Evolutionary conservation across 2,797 vertebrate genomes (phyloP).

Genomic region (Dendrocincla tyrannina): DNA sequence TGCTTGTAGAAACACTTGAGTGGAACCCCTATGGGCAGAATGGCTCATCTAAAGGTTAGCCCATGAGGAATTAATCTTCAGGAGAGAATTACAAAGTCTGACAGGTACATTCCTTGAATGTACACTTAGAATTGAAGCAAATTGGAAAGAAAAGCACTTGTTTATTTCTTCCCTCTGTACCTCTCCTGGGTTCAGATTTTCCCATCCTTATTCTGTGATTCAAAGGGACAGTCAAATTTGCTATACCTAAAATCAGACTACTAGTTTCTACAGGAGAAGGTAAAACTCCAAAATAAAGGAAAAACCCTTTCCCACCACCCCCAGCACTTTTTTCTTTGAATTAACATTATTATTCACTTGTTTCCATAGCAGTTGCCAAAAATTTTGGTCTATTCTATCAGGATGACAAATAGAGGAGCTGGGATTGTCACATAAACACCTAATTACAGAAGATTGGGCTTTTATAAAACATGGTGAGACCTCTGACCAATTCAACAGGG

Average conservation of each 20-base stretch:
- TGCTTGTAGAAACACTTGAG: not conserved
- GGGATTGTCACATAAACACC: not conserved
- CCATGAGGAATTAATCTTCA: not conserved
- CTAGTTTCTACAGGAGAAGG: not conserved
- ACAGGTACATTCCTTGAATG: not conserved
- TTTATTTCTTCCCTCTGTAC: not conserved
- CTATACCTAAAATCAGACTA: not conserved
- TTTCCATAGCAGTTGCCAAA: not conserved
- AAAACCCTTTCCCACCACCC: fast-evolving
- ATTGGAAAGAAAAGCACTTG: not conserved
- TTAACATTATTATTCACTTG: not conserved
- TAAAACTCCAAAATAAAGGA: not conserved
- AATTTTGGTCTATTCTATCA: not conserved
- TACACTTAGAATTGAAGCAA: not conserved
- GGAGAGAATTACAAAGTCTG: not conserved
- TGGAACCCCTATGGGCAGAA: not conserved
- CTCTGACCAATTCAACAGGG: not conserved
- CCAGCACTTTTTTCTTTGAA: not conserved
- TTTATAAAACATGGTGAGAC: not conserved
- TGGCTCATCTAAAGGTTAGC: not conserved
- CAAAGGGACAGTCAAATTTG: not conserved
- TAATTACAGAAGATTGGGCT: not conserved
- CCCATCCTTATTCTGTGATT: not conserved
- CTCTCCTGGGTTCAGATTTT: not conserved
- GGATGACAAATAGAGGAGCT: not conserved